Conservation (phyloP, 2,797 vertebrate species). For the Chrysolophus pictus region DNA sequence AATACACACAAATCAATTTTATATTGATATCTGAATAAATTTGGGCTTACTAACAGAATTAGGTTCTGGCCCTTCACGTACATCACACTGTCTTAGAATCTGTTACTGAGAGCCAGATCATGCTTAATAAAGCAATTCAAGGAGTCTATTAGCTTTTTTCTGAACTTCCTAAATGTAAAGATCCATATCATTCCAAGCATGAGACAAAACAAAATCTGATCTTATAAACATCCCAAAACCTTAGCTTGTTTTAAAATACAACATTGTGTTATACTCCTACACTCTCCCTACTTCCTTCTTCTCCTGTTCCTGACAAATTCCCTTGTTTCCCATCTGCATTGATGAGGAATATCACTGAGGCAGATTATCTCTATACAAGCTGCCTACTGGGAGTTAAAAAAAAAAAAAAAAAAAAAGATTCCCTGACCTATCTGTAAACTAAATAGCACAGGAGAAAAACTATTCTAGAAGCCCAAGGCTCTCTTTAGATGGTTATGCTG, state of each 20-base stretch:
- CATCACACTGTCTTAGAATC: not conserved
- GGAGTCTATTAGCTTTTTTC: not conserved
- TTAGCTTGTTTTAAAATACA: not conserved
- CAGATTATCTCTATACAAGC: not conserved
- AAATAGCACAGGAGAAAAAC: not conserved
- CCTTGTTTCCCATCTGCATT: not conserved
- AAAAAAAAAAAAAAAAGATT: not conserved
- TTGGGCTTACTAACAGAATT: not conserved
- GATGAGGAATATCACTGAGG: not conserved
- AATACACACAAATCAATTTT: not conserved
- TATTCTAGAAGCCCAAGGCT: too few species aligned
- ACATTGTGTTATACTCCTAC: not conserved
- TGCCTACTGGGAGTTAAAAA: not conserved
- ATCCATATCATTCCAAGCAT: not conserved
- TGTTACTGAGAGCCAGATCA: not conserved
- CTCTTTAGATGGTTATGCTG: not conserved
- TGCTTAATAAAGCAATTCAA: not conserved
- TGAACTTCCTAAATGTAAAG: not conserved
- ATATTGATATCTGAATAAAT: not conserved
- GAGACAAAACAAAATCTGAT: not conserved
- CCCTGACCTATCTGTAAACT: not conserved
- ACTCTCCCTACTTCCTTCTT: not conserved
- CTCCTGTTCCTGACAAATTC: not conserved
- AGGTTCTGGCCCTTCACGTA: not conserved
- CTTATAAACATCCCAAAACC: not conserved